Conservation (phyloP, 2,797 vertebrate species). For the Takifugu rubripes region DNA sequence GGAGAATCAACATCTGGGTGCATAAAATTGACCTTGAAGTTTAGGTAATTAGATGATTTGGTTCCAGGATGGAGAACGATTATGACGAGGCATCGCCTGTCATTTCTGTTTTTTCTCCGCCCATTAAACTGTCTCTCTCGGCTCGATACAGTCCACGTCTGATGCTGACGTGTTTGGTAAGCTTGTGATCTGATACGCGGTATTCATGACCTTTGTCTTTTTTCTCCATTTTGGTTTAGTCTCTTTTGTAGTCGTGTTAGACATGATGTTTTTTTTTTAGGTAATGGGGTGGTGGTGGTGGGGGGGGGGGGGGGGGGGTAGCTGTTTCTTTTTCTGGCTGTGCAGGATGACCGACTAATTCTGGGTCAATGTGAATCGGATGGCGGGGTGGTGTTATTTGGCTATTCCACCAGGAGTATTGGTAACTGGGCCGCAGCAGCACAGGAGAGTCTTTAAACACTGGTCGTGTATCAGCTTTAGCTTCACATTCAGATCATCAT, state of each 20-base stretch:
- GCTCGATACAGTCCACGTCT: slow-evolving; percentile 15
- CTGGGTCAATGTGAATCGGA: slow-evolving; percentile 70
- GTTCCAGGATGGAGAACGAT: slow-evolving; percentile 55
- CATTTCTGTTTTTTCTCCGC: slow-evolving; percentile 64
- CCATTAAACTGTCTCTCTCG: slow-evolving; percentile 30
- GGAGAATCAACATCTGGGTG: slow-evolving; percentile 41
- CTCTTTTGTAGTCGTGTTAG: neutral
- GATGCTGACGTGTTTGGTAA: neutral
- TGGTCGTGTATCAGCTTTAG: slow-evolving; percentile 6
- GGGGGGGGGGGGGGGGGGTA: neutral
- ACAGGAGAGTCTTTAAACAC: slow-evolving; percentile 32
- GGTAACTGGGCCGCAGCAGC: slow-evolving; percentile 59
- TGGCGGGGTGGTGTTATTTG: slow-evolving; percentile 35
- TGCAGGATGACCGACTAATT: slow-evolving; percentile 56
- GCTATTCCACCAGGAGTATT: slow-evolving; percentile 36
- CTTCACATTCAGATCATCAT: slow-evolving; percentile 5
- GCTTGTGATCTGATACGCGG: neutral
- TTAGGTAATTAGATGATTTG: slow-evolving; percentile 62
- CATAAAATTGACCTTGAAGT: slow-evolving; percentile 60
- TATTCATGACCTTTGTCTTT: neutral
- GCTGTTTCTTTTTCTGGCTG: slow-evolving; percentile 42
- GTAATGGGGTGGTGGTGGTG: neutral
- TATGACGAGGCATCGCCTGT: slow-evolving; percentile 56
- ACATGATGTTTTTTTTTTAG: slow-evolving; percentile 12
- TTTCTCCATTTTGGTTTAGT: neutral